Evolutionary conservation across 2,888 invertebrate genomes (phyloP).

Genomic region (Plebejus argus): DNA sequence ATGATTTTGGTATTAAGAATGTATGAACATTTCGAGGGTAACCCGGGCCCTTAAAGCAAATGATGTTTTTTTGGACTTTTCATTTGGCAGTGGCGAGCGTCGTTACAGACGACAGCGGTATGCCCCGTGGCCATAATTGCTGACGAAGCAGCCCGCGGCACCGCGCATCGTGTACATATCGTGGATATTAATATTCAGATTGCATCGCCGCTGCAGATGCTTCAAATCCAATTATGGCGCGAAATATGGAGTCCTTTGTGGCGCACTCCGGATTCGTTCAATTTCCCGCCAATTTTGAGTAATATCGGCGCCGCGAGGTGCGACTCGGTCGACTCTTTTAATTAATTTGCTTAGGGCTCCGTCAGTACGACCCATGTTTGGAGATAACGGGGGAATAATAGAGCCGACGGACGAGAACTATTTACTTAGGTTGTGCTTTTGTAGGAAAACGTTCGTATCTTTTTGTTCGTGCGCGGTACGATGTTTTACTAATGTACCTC

Average conservation of each 20-base stretch:
- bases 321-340: constrained; percentile 1
- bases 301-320: neutral
- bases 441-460: constrained; percentile 2
- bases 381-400: constrained; percentile 15
- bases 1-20: too few relatives aligned
- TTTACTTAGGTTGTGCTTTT: constrained; percentile 22
- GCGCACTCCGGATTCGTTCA: constrained; percentile 37
- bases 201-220: constrained; percentile 39
- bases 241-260: constrained; percentile 39
- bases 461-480: neutral
- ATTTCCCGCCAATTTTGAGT: constrained; percentile 35
- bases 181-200: constrained; percentile 34
- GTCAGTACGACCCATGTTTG: constrained; percentile 7
- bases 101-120: neutral
- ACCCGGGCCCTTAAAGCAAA: too few relatives aligned
- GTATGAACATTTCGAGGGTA: too few relatives aligned
- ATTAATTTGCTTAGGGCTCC: constrained; percentile 21
- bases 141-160: neutral
- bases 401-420: neutral
- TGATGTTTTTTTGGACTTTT: too few relatives aligned
- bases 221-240: constrained; percentile 40
- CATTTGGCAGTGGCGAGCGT: too few relatives aligned
- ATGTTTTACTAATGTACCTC: neutral
- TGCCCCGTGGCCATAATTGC: neutral
- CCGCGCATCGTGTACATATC: neutral